Conservation (phyloP, 2,113 vertebrate species). For the Pogonocichla stellata region DNA sequence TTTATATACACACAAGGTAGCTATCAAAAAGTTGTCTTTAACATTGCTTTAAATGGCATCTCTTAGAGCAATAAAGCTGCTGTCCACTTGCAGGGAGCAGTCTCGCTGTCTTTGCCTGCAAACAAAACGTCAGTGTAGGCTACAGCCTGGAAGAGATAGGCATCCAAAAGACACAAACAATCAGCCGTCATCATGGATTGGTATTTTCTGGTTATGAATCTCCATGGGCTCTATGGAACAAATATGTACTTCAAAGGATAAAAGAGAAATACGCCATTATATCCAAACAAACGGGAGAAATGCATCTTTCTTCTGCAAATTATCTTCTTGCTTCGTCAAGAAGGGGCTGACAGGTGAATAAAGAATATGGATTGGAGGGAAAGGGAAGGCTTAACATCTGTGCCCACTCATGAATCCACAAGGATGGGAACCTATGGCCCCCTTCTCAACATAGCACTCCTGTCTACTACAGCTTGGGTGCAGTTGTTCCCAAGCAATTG, state of each 20-base stretch:
- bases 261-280: neutral
- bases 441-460: neutral
- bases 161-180: neutral
- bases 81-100: neutral
- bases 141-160: neutral
- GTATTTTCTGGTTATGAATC: conserved; percentile 9
- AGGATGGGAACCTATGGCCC: neutral
- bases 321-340: neutral
- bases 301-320: neutral
- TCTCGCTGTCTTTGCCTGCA: neutral
- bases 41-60: neutral
- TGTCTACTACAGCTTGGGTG: neutral
- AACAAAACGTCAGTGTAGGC: neutral
- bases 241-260: neutral
- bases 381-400: neutral
- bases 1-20: neutral
- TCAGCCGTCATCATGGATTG: neutral
- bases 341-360: neutral
- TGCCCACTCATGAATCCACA: neutral
- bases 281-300: neutral
- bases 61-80: neutral
- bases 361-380: neutral
- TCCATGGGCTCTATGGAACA: neutral
- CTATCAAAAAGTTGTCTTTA: conserved; percentile 9
- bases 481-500: neutral